Base-by-base conservation (phyloP, 1,140 invertebrate species). In the Copidosoma floridanum region DNA sequence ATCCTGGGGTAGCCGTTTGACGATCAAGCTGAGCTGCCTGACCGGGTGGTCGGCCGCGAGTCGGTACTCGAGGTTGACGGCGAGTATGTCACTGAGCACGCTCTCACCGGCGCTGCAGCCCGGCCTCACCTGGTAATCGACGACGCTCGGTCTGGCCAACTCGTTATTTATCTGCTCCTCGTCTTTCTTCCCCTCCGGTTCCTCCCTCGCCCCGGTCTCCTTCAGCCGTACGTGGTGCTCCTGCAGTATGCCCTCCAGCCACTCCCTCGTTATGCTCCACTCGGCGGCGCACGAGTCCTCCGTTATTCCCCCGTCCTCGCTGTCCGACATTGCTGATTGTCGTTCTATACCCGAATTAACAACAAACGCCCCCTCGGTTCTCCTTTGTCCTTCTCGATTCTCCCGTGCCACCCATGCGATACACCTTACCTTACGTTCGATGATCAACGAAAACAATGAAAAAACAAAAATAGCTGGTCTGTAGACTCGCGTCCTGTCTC, bases 1-100 rank as follows among this genome's bases (percentile, higher is more conserved):
- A 76, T 90, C 88, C 67, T 85, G 85, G 8, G 87, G 90, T 38
- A 89, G 82, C 7, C 90, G 81, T 70, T 92, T 93, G 54, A 90
- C 85, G 37, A 92, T 86, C 18, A 92, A 82, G 26, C 82, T 85
- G 14, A 88, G 70, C 26, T 75, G 66, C 24, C 59, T 35, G 44
- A 62, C 63, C 68, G 64, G 62, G 63, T 78, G 58, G 61, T 73
- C 64, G 18, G 64, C 63, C 35, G 66, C 68, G 58, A 27, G 79
- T 55, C 50, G 68, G 64, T 85, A 86, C 56, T 82, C 78, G 14
- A 85, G 82, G 40, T 67, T 73, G 5, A 86, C 84, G 6, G 84
- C 84, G 41, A 86, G 73, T 24, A 88, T 85, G 69, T 87, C 85
- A 67, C 84, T 85, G 21, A 88, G 79, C 2, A 83, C 83, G 58